phyloP scores from a whole-genome alignment of 2,797 vertebrate species.

The Microctenopoma stevenorrisi region DNA sequence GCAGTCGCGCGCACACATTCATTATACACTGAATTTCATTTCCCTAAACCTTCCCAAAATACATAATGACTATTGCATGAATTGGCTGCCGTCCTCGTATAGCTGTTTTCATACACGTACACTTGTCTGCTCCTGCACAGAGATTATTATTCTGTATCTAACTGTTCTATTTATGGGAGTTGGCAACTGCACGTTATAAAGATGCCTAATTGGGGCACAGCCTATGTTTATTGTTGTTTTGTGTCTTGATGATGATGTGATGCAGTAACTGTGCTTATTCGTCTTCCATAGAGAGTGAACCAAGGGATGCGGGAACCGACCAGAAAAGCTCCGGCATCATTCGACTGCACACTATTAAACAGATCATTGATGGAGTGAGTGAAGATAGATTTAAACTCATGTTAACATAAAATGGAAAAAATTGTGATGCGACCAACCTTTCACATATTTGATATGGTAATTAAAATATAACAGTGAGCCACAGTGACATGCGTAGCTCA shows the following conservation, averaged over 20 bases:
- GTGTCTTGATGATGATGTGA: conserved; percentile 42
- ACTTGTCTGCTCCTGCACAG: conserved; percentile 69
- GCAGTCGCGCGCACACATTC: conserved; percentile 61
- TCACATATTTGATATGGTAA: conserved; percentile 44
- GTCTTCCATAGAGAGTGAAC: conserved; percentile 90
- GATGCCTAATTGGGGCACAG: conserved; percentile 70
- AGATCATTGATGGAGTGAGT: conserved; percentile 97
- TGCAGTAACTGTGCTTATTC: conserved; percentile 51
- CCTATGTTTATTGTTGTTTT: conserved; percentile 56
- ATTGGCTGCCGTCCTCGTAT: conserved; percentile 64
- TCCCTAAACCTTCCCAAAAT: conserved; percentile 46
- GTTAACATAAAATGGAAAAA: not conserved
- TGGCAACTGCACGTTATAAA: conserved; percentile 71
- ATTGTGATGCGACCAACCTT: conserved; percentile 1
- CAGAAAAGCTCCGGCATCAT: conserved; percentile 97
- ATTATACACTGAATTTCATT: conserved; percentile 45
- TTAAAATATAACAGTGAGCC: conserved; percentile 20
- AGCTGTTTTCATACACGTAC: conserved; percentile 53
- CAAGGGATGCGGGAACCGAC: conserved; percentile 95
- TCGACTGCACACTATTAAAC: conserved; percentile 98
- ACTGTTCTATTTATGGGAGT: conserved; percentile 74
- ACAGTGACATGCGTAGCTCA: conserved; percentile 28
- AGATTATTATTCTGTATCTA: conserved; percentile 55
- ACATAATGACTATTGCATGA: conserved; percentile 74
- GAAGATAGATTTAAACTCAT: conserved; percentile 1